Base-by-base conservation (phyloP, 2,797 vertebrate species). In the Alauda arvensis region DNA sequence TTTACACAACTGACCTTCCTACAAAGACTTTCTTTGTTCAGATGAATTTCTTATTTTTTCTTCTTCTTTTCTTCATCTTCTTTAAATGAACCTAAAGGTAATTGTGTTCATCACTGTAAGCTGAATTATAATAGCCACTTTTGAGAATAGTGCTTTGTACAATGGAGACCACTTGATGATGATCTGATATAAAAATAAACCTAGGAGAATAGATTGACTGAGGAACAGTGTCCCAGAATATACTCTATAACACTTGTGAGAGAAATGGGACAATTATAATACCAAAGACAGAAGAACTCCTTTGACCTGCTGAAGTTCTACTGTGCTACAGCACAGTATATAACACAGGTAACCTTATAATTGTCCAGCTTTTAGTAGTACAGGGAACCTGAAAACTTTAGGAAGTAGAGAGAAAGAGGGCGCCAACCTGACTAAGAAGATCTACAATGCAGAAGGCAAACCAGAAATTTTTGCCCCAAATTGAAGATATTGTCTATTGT, bases 101-200 rank as follows among this genome's bases (percentile, higher is more conserved):
- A 92, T 92, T 88, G 45, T 76, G 62, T 72, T 91, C 80, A 75
- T 91, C 51, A 43, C 52, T 82, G 25, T 79, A 87, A 42, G 45
- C 34, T 79, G 90, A 88, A 94, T 85, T 69, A 82, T 69, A 88
- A 87, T 82, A 90, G n/a, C 37, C 25, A 46, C 60, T 93, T 90
- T 85, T 88, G 39, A 94, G 78, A 91, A 75, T 2, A 74, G 25
- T 68, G 23, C 31, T 87, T 91, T 93, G 51, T 85, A 84, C 66
- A 93, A 45, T 45, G 57, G 18, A 90, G 18, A 29, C 70, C n/a
- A 88, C 78, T 94, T 91, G 56, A 94, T 89, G 93, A 93, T 3
- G 6, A 81, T 88, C 72, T 86, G 60, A 74, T 80, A 72, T 46
- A 89, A 96, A 93, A 96, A 88, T 86, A 93, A 89, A 88, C 34